phyloP scores from a whole-genome alignment of 2,888 invertebrate species.

The Cheiracanthium punctorium region DNA sequence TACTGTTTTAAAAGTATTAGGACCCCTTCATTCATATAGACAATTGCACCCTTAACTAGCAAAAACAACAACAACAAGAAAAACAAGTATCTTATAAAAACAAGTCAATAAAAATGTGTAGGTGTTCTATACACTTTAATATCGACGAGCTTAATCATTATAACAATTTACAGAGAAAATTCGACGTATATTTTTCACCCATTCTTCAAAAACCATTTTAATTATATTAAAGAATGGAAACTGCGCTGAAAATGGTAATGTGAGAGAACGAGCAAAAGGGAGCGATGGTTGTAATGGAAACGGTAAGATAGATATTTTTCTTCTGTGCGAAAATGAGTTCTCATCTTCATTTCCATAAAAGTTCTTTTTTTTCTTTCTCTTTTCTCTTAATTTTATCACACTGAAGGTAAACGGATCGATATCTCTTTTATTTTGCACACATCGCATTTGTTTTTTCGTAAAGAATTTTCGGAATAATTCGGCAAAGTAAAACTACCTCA shows the following conservation, averaged over 20 bases:
- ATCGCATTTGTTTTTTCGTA: background rate
- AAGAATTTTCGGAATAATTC: background rate
- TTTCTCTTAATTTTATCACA: conserved; percentile 1
- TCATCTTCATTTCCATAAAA: conserved; percentile 11
- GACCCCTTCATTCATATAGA: too few species aligned
- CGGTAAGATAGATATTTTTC: conserved; percentile 13
- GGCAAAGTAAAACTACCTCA: background rate
- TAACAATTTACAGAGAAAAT: background rate
- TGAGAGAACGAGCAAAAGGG: background rate
- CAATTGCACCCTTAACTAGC: too few species aligned
- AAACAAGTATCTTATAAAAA: too few species aligned
- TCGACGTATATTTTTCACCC: background rate
- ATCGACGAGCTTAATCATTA: background rate
- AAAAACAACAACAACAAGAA: too few species aligned
- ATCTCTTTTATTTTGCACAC: background rate
- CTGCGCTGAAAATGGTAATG: conserved; percentile 1
- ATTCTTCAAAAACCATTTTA: background rate
- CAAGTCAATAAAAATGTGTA: too few species aligned
- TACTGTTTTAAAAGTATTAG: too few species aligned
- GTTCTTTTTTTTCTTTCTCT: background rate
- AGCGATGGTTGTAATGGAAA: background rate
- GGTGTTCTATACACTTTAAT: too few species aligned
- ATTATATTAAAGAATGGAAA: background rate
- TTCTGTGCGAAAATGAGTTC: conserved; percentile 1
- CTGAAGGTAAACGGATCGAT: conserved; percentile 10